Conservation (phyloP, 2,797 vertebrate genomes). For the Girardinus metallicus region DNA sequence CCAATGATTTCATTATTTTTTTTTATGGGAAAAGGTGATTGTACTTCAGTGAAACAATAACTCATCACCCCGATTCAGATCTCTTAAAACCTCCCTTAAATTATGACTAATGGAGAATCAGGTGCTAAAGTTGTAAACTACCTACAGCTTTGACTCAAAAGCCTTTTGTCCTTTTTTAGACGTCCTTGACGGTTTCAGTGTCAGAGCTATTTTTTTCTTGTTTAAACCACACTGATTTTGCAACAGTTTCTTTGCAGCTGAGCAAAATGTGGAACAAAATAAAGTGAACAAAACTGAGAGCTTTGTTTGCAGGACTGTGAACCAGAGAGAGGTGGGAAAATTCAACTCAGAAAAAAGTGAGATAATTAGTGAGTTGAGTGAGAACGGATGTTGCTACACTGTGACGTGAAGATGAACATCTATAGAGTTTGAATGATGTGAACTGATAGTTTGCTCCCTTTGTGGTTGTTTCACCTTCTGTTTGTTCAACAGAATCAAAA, state of each 20-base stretch:
- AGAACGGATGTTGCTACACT: background rate
- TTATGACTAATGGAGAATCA: background rate
- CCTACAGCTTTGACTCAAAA: background rate
- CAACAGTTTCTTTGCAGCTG: background rate
- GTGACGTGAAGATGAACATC: background rate
- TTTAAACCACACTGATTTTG: background rate
- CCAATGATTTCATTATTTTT: background rate
- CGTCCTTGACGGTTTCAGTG: background rate
- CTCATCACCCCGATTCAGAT: background rate
- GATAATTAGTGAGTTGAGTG: background rate
- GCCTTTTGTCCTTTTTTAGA: no score
- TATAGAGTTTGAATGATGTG: background rate
- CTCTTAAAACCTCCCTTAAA: background rate
- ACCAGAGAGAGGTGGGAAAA: background rate
- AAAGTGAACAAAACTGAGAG: background rate
- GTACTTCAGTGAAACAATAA: background rate
- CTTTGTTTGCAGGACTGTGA: background rate
- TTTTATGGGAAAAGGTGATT: background rate
- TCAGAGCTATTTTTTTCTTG: background rate
- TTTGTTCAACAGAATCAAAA: background rate
- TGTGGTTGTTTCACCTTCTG: background rate
- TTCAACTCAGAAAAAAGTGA: background rate
- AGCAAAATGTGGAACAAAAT: background rate
- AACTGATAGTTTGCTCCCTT: background rate
- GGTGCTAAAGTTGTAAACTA: background rate